Conservation (phyloP, 2,797 vertebrate species). For the Poeciliopsis turneri region DNA sequence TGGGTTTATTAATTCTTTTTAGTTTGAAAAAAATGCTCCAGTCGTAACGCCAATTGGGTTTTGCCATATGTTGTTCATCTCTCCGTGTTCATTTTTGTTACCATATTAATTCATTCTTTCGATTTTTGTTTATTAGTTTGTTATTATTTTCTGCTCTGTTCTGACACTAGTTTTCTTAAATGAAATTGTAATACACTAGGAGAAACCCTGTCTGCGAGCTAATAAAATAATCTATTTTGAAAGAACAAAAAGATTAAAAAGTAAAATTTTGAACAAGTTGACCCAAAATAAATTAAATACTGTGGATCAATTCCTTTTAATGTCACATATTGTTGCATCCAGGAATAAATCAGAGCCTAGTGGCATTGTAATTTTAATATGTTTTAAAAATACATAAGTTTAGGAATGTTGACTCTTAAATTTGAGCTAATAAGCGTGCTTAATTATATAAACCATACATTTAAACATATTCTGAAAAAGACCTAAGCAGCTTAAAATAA, state of each 20-base stretch:
- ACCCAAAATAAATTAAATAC: too few relatives aligned
- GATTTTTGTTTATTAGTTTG: background rate
- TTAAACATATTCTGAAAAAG: background rate
- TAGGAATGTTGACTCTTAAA: background rate
- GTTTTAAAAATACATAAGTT: background rate
- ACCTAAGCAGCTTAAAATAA: background rate
- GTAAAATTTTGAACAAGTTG: too few relatives aligned
- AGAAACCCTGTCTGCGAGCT: too few relatives aligned
- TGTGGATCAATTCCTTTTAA: too few relatives aligned
- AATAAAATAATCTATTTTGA: too few relatives aligned
- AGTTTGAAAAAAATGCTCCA: background rate
- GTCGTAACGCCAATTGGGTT: background rate
- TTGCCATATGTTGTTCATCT: background rate
- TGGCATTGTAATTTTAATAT: too few relatives aligned
- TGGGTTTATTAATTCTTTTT: background rate
- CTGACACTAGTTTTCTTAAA: background rate
- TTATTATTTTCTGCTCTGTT: background rate
- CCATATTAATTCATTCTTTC: background rate
- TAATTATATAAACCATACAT: background rate
- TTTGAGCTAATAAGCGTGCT: background rate
- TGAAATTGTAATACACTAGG: background rate
- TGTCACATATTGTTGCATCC: too few relatives aligned
- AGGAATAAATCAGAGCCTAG: too few relatives aligned
- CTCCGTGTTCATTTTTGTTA: background rate
- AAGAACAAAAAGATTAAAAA: too few relatives aligned